phyloP scores from a whole-genome alignment of 2,797 vertebrate genomes.

The Notamacropus eugenii region DNA sequence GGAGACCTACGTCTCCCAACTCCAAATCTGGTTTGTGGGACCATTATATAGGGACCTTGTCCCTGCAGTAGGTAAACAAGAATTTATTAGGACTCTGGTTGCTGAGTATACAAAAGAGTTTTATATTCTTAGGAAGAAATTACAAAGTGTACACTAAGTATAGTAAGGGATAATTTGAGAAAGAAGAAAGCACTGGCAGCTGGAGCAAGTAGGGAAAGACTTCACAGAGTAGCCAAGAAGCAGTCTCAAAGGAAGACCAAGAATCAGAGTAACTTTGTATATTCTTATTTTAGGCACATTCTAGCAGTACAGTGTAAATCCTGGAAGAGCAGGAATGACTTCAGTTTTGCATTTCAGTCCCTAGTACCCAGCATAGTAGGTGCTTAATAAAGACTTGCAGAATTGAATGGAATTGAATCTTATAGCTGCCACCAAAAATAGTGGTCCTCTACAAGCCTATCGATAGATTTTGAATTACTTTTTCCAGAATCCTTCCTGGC shows the following conservation, averaged over 20 bases:
- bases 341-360: too few relatives aligned
- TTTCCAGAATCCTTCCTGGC: conserved; percentile 3
- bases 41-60: not conserved
- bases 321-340: not conserved
- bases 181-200: not conserved
- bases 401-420: not conserved
- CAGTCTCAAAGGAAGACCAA: not conserved
- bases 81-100: not conserved
- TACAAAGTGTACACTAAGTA: not conserved
- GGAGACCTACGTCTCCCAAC: not conserved
- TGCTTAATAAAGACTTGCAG: not conserved
- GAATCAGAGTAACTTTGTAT: too few relatives aligned
- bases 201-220: not conserved
- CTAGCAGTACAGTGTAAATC: too few relatives aligned
- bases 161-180: too few relatives aligned
- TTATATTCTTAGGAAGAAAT: not conserved
- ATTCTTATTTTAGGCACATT: too few relatives aligned
- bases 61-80: too few relatives aligned
- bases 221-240: not conserved
- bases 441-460: not conserved
- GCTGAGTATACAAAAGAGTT: not conserved
- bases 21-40: not conserved
- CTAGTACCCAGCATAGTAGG: too few relatives aligned
- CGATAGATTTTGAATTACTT: conserved; percentile 16
- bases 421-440: not conserved